These are phyloP conservation scores for Parauchenoglanis punctatus DNA, from an alignment of 2,797 vertebrate genomes.

Conservation along the genomic window DNA sequence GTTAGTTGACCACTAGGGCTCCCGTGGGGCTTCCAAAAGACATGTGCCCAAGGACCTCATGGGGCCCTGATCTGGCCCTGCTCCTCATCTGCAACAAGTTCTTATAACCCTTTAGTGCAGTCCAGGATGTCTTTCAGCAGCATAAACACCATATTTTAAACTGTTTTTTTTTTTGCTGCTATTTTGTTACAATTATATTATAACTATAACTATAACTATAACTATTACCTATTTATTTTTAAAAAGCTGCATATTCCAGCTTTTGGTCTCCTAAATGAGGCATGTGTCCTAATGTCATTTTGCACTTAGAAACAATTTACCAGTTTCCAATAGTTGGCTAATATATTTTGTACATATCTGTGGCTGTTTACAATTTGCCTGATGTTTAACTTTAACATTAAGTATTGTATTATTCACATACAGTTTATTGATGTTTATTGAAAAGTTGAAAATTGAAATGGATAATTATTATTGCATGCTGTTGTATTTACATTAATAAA, in stretches of 20 bases:
- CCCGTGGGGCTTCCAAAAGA: no score
- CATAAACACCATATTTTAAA: neutral
- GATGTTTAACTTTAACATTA: neutral
- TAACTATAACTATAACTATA: neutral
- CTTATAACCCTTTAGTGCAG: neutral
- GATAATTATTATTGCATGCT: neutral
- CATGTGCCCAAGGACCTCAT: no score
- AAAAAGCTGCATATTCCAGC: neutral
- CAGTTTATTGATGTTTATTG: neutral
- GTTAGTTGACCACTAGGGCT: no score
- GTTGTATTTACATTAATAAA: neutral
- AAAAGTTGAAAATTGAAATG: neutral
- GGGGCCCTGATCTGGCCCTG: no score
- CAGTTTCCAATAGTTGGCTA: neutral
- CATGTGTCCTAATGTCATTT: neutral
- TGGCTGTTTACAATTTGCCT: neutral
- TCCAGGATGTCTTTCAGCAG: neutral
- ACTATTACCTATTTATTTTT: slow-evolving; percentile 15
- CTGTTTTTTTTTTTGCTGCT: neutral
- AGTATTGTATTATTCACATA: neutral
- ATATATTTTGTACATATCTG: neutral
- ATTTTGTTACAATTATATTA: neutral
- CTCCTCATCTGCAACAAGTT: neutral
- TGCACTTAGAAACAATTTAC: neutral
- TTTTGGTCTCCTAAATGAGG: neutral